These are phyloP conservation scores for Drosophila lowei DNA, from an alignment of 1,140 invertebrate species.

Conservation along the genomic window DNA sequence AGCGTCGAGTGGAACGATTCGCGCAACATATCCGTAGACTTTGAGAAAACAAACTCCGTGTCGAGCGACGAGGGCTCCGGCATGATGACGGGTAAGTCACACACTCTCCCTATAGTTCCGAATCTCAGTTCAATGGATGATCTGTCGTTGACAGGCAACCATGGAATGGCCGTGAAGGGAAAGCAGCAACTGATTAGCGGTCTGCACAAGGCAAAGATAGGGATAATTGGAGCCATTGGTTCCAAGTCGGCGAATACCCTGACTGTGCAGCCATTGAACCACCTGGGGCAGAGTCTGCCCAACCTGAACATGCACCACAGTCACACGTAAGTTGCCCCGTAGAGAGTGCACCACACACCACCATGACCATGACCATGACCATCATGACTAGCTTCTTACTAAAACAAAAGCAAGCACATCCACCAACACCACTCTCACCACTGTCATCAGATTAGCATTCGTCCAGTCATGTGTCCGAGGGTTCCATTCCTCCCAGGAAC, in stretches of 20 bases:
- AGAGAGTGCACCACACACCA: constrained; percentile 47
- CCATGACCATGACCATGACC: constrained; percentile 16
- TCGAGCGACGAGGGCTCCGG: constrained; percentile 84
- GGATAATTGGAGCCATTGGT: constrained; percentile 64
- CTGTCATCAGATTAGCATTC: constrained; percentile 28
- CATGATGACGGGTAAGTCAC: constrained; percentile 59
- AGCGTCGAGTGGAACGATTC: constrained; percentile 90
- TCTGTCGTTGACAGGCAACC: constrained; percentile 31
- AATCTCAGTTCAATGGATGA: background rate
- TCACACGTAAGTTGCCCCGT: constrained; percentile 74
- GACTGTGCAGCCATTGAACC: constrained; percentile 88
- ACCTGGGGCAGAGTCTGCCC: constrained; percentile 89
- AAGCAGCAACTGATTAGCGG: constrained; percentile 65
- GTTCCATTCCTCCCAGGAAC: constrained; percentile 8
- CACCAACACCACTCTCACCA: constrained; percentile 24
- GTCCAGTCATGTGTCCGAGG: constrained; percentile 20
- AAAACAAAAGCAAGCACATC: constrained; percentile 56
- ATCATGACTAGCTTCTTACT: constrained; percentile 61
- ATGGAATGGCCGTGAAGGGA: constrained; percentile 50
- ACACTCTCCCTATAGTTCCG: background rate
- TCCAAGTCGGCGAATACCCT: constrained; percentile 87
- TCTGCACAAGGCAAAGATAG: constrained; percentile 79
- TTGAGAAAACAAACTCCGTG: constrained; percentile 84
- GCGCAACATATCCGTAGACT: constrained; percentile 84
- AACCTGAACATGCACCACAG: constrained; percentile 85